Percentiles rank a stretch among this genome's conserved stretches.
These are phyloP conservation scores for Nannoperca australis DNA, from an alignment of 2,797 vertebrate species.

Conservation along the genomic window DNA sequence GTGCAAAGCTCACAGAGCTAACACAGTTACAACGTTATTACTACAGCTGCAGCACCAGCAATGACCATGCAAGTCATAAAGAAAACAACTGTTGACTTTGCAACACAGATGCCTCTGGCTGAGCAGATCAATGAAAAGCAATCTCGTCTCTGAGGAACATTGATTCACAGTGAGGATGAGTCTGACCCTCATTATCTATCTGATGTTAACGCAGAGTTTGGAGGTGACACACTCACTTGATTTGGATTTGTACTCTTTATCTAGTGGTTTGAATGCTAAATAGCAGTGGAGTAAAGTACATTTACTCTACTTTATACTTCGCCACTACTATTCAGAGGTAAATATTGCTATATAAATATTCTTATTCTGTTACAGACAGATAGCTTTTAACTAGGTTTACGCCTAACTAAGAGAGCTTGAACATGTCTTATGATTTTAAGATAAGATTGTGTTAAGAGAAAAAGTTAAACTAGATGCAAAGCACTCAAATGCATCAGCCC, in stretches of 20 bases:
- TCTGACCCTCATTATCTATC: slow-evolving; percentile 12
- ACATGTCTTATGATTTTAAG: neutral
- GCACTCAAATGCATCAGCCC: neutral
- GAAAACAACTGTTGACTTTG: slow-evolving; percentile 35
- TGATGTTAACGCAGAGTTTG: slow-evolving; percentile 5
- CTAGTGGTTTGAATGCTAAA: neutral
- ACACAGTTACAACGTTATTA: slow-evolving; percentile 28
- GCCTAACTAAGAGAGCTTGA: neutral
- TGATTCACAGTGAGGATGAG: slow-evolving; percentile 23
- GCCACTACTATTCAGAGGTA: neutral
- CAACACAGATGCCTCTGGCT: slow-evolving; percentile 32
- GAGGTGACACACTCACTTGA: neutral
- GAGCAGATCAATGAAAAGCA: slow-evolving; percentile 52
- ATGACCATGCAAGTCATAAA: slow-evolving; percentile 37
- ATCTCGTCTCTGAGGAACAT: slow-evolving; percentile 32
- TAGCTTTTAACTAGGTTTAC: neutral
- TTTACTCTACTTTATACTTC: neutral
- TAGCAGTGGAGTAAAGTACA: neutral
- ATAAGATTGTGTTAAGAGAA: neutral
- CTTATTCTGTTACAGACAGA: neutral
- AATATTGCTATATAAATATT: neutral
- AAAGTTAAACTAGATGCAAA: neutral
- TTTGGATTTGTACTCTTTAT: neutral
- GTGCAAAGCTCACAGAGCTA: neutral
- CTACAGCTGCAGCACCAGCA: slow-evolving; percentile 32